Conservation (phyloP, 2,113 vertebrate species). For the Cichladusa arquata region DNA sequence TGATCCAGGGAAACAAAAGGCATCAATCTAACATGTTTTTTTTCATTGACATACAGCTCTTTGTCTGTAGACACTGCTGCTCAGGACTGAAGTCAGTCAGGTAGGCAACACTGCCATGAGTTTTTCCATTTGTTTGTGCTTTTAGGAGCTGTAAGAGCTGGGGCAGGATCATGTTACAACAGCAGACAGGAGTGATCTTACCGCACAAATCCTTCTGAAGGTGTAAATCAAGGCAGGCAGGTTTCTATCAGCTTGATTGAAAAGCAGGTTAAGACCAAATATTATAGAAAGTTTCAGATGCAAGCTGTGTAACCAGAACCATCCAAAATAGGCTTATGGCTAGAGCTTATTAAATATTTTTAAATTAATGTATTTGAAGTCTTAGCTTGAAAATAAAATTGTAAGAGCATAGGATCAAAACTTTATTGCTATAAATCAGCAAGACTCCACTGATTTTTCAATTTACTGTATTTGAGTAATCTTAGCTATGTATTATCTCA, state of each 20-base stretch:
- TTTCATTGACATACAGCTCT: neutral
- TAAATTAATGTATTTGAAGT: neutral
- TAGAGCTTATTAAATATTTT: neutral
- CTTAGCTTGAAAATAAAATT: constrained; percentile 1
- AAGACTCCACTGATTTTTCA: neutral
- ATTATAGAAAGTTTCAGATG: neutral
- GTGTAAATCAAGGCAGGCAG: neutral
- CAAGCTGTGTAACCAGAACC: neutral
- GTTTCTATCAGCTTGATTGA: neutral
- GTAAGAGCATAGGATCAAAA: neutral
- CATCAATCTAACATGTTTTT: neutral
- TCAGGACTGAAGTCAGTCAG: neutral
- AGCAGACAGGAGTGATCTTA: neutral
- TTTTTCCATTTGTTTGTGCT: neutral
- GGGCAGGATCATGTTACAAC: neutral
- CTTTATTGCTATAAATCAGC: neutral
- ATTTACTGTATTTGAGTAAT: neutral
- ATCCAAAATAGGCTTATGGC: neutral
- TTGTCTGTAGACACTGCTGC: neutral
- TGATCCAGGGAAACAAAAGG: neutral
- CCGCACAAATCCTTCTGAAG: neutral
- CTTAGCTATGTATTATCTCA: neutral
- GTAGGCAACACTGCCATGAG: neutral
- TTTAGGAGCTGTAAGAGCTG: neutral
- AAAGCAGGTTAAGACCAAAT: neutral